Evolutionary conservation across 37 sponge, comb jelly and placozoan species (phyloP).

Genomic region (Agelas oroides): DNA sequence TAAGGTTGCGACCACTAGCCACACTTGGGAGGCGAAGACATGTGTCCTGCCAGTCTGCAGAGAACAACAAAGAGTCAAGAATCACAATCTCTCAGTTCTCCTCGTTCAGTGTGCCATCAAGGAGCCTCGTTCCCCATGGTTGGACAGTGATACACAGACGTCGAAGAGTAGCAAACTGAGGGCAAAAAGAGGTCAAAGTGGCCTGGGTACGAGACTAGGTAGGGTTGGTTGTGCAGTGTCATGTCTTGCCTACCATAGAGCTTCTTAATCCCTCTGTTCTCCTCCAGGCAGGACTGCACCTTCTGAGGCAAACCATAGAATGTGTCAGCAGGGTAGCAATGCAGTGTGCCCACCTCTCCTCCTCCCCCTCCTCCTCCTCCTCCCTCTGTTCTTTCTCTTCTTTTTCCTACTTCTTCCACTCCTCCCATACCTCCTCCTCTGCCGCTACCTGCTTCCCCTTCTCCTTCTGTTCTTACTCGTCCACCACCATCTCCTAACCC

Average conservation of each 20-base stretch:
- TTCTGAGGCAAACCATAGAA: conserved; percentile 80
- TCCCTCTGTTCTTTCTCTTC: neutral
- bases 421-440: neutral
- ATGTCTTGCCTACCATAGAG: conserved; percentile 69
- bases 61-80: neutral
- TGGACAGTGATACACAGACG: no score
- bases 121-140: no score
- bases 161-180: no score
- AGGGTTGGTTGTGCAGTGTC: no score
- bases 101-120: no score
- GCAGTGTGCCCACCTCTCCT: no score
- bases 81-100: neutral
- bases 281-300: conserved; percentile 57
- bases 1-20: conserved; percentile 66
- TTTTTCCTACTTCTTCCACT: neutral
- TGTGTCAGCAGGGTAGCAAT: conserved; percentile 23
- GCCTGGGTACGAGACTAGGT: neutral
- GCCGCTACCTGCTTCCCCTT: neutral
- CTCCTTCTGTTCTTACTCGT: no score
- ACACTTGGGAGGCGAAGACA: conserved; percentile 69
- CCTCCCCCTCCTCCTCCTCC: neutral
- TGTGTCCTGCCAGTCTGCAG: conserved; percentile 81
- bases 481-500: no score
- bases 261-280: conserved; percentile 56
- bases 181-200: no score